A percentile compares a stretch with the other conserved stretches of the same genome.
These are phyloP conservation scores for Metopolophium dirhodum DNA, from an alignment of 1,140 invertebrate genomes.

Conservation along the genomic window DNA sequence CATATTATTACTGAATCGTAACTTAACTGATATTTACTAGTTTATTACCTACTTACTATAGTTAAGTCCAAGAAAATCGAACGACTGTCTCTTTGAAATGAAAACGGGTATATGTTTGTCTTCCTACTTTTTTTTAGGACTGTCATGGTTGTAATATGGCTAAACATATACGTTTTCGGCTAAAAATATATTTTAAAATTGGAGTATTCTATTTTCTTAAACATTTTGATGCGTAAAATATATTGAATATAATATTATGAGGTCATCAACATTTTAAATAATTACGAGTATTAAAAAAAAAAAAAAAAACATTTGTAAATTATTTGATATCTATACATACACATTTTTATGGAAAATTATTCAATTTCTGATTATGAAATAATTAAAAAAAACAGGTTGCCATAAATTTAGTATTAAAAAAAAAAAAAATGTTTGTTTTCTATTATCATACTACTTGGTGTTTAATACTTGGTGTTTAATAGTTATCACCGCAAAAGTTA, in stretches of 20 bases:
- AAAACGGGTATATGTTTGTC: neutral
- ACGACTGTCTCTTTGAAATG: neutral
- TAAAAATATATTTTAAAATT: neutral
- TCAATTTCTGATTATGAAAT: neutral
- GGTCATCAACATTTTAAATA: neutral
- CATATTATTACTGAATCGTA: neutral
- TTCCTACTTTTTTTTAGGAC: neutral
- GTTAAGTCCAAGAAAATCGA: neutral
- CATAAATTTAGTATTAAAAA: no score
- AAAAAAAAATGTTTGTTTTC: no score
- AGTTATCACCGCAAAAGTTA: no score
- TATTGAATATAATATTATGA: neutral
- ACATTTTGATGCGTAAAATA: neutral
- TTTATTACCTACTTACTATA: neutral
- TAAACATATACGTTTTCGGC: neutral
- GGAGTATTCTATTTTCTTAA: neutral
- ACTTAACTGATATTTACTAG: constrained; percentile 8
- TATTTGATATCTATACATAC: no score
- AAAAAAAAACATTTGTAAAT: no score
- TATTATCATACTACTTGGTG: no score
- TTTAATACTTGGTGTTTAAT: no score
- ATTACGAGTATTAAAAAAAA: neutral
- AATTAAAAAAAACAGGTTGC: no score
- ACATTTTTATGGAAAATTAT: neutral
- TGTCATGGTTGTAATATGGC: neutral